A percentile compares a stretch with the other conserved stretches of the same genome.
Conservation (phyloP, 2,888 invertebrate genomes). For the Linnaemya tessellans region DNA sequence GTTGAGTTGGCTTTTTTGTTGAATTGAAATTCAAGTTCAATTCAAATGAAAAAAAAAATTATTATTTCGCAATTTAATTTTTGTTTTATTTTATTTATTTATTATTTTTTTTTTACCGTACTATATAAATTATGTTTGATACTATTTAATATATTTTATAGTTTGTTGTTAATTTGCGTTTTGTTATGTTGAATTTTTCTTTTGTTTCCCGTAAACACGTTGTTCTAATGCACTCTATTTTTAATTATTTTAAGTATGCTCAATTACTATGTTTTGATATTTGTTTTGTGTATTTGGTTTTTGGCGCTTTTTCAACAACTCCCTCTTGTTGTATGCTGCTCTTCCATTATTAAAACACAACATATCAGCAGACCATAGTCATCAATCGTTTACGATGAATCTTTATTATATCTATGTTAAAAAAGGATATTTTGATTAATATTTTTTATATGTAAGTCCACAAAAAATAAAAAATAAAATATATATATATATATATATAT, state of each 20-base stretch:
- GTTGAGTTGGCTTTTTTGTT: constrained; percentile 51
- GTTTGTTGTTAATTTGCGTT: constrained; percentile 48
- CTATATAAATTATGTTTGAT: constrained; percentile 36
- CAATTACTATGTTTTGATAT: constrained; percentile 39
- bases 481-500: not conserved
- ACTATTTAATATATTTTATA: constrained; percentile 24
- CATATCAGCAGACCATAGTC: constrained; percentile 65
- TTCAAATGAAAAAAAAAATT: constrained; percentile 44
- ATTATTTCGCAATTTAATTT: constrained; percentile 59
- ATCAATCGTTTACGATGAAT: constrained; percentile 46
- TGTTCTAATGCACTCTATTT: constrained; percentile 18
- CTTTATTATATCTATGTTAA: constrained; percentile 38
- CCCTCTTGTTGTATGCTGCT: constrained; percentile 66
- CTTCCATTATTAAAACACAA: constrained; percentile 60
- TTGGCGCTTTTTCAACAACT: constrained; percentile 71
- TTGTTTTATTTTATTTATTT: too few relatives aligned
- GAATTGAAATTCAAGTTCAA: constrained; percentile 70
- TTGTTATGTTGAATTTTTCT: constrained; percentile 32
- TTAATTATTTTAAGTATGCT: constrained; percentile 16
- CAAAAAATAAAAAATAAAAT: too few relatives aligned
- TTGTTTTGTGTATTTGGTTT: constrained; percentile 52
- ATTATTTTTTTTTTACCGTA: too few relatives aligned
- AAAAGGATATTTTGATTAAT: not conserved
- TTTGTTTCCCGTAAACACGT: constrained; percentile 34
- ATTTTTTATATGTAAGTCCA: not conserved